Conservation (phyloP, 2,797 vertebrate species). For the Periophthalmus magnuspinnatus region DNA sequence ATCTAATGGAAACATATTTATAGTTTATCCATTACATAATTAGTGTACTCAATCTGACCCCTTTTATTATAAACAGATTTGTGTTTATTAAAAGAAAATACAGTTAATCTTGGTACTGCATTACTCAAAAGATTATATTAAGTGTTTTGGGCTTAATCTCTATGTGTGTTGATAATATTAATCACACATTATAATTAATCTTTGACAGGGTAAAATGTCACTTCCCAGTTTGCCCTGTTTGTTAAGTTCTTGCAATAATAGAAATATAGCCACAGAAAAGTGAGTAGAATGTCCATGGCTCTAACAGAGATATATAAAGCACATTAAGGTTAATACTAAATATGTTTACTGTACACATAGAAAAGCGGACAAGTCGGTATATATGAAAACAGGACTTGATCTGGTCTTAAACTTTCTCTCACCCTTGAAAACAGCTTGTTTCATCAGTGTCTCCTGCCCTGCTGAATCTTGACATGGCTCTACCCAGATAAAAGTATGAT, state of each 20-base stretch:
- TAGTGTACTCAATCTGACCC: neutral
- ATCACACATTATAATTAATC: neutral
- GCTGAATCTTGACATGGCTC: constrained; percentile 47
- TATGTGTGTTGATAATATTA: neutral
- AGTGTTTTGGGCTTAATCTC: too few relatives aligned
- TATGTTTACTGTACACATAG: neutral
- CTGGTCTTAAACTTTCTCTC: constrained; percentile 33
- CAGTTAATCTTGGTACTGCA: too few relatives aligned
- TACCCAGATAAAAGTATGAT: constrained; percentile 88
- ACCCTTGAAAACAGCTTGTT: constrained; percentile 85
- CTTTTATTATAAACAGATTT: neutral
- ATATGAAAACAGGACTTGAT: neutral
- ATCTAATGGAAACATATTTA: constrained; percentile 65
- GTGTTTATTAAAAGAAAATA: too few relatives aligned
- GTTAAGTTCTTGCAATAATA: neutral
- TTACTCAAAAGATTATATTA: too few relatives aligned
- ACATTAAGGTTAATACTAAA: neutral
- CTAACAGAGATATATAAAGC: neutral
- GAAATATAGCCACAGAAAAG: neutral
- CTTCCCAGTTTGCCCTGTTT: too few relatives aligned
- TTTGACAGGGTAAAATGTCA: neutral
- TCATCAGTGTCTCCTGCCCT: constrained; percentile 31
- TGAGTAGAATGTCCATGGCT: neutral
- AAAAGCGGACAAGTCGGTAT: neutral
- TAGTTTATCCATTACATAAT: neutral